These are phyloP conservation scores for Catostomus latipinnis DNA, from an alignment of 2,797 vertebrate genomes.

Conservation along the genomic window DNA sequence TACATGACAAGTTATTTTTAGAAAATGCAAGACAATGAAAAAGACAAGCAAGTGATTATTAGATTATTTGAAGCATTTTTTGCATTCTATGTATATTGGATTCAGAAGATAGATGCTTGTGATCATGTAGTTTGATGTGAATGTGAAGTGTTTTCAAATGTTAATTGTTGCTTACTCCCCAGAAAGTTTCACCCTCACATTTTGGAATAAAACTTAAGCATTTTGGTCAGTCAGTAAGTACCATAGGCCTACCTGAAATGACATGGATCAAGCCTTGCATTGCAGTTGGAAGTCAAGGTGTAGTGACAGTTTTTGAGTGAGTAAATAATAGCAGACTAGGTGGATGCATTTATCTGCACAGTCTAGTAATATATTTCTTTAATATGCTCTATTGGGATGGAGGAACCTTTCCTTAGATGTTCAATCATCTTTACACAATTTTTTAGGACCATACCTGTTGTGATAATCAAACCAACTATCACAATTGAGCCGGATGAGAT, in stretches of 20 bases:
- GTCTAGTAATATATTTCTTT: not conserved
- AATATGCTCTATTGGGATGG: not conserved
- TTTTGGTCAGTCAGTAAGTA: conserved; percentile 77
- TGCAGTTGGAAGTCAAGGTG: conserved; percentile 69
- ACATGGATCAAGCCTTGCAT: conserved; percentile 57
- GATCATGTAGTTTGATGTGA: not conserved
- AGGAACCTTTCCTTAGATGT: not conserved
- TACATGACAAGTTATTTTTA: too few relatives aligned
- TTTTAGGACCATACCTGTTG: conserved; percentile 59
- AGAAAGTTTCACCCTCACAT: conserved; percentile 72
- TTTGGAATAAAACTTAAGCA: conserved; percentile 66
- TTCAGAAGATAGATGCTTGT: too few relatives aligned
- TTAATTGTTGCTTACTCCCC: conserved; percentile 17
- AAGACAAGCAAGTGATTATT: too few relatives aligned
- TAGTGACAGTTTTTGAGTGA: conserved; percentile 72
- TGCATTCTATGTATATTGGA: too few relatives aligned
- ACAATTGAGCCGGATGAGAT: accelerated
- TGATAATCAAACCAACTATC: conserved; percentile 54
- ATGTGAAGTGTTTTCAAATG: not conserved
- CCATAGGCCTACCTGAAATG: conserved; percentile 58
- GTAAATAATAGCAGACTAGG: conserved; percentile 7
- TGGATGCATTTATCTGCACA: not conserved
- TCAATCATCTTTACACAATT: conserved; percentile 3
- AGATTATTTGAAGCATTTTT: too few relatives aligned
- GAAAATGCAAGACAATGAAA: too few relatives aligned